These are phyloP conservation scores for Eumeta japonica DNA, from an alignment of 1,140 invertebrate species.

Conservation along the genomic window DNA sequence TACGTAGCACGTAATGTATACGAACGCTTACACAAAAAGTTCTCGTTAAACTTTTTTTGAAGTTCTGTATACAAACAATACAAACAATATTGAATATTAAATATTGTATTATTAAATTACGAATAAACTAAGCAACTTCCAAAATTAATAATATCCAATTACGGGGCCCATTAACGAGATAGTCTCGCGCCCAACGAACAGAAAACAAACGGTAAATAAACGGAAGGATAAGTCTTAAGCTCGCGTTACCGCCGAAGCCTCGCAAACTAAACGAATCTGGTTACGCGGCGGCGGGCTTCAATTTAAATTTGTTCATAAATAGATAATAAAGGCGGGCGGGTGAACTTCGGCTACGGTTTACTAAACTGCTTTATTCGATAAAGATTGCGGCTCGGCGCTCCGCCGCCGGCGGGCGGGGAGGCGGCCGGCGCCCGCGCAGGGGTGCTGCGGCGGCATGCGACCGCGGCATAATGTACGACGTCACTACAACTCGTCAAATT, in stretches of 20 bases:
- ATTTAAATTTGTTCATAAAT: conserved; percentile 33
- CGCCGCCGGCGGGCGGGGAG: conserved; percentile 22
- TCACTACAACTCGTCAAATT: too few species aligned
- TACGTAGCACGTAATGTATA: too few species aligned
- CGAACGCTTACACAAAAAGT: too few species aligned
- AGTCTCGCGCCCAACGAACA: too few species aligned
- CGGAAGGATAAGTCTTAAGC: too few species aligned
- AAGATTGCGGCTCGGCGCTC: conserved; percentile 26
- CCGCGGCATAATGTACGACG: too few species aligned
- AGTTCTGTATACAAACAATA: conserved; percentile 13
- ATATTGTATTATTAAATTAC: conserved; percentile 4
- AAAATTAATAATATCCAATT: too few species aligned
- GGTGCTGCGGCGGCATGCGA: too few species aligned
- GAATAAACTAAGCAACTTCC: conserved; percentile 6
- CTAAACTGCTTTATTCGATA: conserved; percentile 46
- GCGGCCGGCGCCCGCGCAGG: too few species aligned
- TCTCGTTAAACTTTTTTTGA: too few species aligned
- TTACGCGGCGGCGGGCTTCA: conserved; percentile 5
- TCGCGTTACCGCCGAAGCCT: not conserved
- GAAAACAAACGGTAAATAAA: too few species aligned
- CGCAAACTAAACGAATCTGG: conserved; percentile 13
- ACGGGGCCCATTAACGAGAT: too few species aligned
- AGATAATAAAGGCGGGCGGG: conserved; percentile 30
- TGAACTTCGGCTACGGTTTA: conserved; percentile 26
- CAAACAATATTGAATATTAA: conserved; percentile 8